A percentile compares a stretch with the other conserved stretches of the same genome.
phyloP scores from a whole-genome alignment of 2,888 invertebrate genomes.

The Achlya flavicornis region DNA sequence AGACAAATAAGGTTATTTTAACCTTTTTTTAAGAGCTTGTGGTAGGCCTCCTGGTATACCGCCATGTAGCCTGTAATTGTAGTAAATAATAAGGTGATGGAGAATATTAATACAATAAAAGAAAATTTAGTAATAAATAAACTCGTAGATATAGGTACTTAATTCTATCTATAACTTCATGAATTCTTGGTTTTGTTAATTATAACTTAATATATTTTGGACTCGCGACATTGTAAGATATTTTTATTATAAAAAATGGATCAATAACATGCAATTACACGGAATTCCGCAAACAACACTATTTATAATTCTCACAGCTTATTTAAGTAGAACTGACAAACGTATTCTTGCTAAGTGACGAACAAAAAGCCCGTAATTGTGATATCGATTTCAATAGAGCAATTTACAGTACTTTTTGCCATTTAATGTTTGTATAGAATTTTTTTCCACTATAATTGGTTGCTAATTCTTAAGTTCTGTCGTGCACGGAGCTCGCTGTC shows the following conservation, averaged over 20 bases:
- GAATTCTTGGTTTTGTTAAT: too few relatives aligned
- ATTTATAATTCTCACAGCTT: conserved; percentile 17
- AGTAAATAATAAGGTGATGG: too few relatives aligned
- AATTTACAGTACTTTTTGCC: conserved; percentile 45
- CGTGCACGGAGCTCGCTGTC: conserved; percentile 40
- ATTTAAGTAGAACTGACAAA: conserved; percentile 43
- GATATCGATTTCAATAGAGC: conserved; percentile 65
- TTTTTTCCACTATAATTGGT: conserved; percentile 57
- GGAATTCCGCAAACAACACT: not conserved
- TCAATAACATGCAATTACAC: not conserved
- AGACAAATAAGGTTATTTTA: too few relatives aligned
- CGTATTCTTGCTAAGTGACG: conserved; percentile 36
- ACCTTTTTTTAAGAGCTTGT: too few relatives aligned
- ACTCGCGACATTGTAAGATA: too few relatives aligned
- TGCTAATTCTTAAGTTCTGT: conserved; percentile 55
- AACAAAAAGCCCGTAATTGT: conserved; percentile 52
- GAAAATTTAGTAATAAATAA: too few relatives aligned
- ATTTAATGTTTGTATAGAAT: conserved; percentile 23
- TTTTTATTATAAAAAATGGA: not conserved
- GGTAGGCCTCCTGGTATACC: too few relatives aligned
- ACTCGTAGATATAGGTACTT: too few relatives aligned
- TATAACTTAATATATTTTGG: too few relatives aligned
- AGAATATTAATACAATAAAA: too few relatives aligned
- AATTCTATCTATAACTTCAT: too few relatives aligned
- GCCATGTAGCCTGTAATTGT: too few relatives aligned